Percentiles rank a stretch among this genome's conserved stretches.
phyloP scores from a whole-genome alignment of 2,888 invertebrate genomes.

The Agapostemon virescens region DNA sequence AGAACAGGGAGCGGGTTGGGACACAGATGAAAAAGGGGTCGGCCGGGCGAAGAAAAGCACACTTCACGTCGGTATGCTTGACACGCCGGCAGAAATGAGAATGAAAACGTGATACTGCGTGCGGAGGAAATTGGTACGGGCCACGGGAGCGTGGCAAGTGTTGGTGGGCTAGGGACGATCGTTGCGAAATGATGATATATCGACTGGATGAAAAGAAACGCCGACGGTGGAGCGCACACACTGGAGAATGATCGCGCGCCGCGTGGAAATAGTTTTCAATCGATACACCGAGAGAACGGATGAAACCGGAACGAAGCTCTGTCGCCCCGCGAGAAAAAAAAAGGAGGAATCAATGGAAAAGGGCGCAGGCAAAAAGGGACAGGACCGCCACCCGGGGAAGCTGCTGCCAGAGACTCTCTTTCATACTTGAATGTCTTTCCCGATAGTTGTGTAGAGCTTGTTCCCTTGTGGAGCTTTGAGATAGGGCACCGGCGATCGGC shows the following conservation, averaged over 20 bases:
- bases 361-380: conserved; percentile 1
- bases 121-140: conserved; percentile 60
- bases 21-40: neutral
- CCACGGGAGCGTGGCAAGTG: conserved; percentile 32
- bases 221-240: neutral
- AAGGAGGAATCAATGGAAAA: conserved; percentile 26
- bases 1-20: conserved; percentile 13
- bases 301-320: conserved; percentile 28
- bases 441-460: conserved; percentile 38
- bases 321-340: neutral
- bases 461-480: conserved; percentile 26
- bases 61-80: conserved; percentile 58
- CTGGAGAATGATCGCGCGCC: conserved; percentile 26
- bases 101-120: conserved; percentile 65
- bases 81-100: conserved; percentile 64
- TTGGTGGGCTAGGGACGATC: neutral
- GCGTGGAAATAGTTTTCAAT: conserved; percentile 43
- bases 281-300: conserved; percentile 20
- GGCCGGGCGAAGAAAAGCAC: conserved; percentile 48
- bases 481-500: conserved; percentile 2
- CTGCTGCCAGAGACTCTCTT: conserved; percentile 1
- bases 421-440: conserved; percentile 44
- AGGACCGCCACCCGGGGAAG: neutral
- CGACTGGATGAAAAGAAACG: conserved; percentile 30
- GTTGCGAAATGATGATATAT: conserved; percentile 28